Evolutionary conservation across 2,113 vertebrate genomes (phyloP).

Genomic region (Proterorhinus semilunaris): DNA sequence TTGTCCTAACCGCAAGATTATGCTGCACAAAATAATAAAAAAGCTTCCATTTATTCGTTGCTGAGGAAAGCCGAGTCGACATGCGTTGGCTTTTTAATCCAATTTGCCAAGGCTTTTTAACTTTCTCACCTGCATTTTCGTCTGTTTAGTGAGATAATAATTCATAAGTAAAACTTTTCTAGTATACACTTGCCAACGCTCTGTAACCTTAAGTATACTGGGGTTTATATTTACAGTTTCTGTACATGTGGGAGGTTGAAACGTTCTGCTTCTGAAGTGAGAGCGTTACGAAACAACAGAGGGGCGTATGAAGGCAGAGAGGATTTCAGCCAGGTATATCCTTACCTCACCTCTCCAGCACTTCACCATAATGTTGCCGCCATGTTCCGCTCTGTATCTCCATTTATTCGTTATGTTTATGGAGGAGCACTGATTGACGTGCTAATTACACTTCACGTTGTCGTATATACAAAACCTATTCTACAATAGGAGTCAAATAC

Average conservation of each 20-base stretch:
- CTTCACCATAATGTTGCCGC: background rate
- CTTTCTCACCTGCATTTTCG: too few relatives aligned
- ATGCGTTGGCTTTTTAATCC: too few relatives aligned
- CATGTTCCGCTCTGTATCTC: background rate
- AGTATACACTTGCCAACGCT: background rate
- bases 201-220: background rate
- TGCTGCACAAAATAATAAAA: too few relatives aligned
- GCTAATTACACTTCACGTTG: slow-evolving; percentile 27
- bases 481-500: background rate
- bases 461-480: slow-evolving; percentile 18
- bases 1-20: background rate
- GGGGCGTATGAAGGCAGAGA: background rate
- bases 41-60: too few relatives aligned
- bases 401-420: background rate
- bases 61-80: too few relatives aligned
- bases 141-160: too few relatives aligned
- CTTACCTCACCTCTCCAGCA: background rate
- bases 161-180: too few relatives aligned
- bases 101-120: too few relatives aligned
- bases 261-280: background rate
- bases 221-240: background rate
- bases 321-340: background rate
- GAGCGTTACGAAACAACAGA: background rate
- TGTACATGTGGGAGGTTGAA: slow-evolving; percentile 1
- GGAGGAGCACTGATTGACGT: slow-evolving; percentile 34